These are phyloP conservation scores for Meandrusa payeni DNA, from an alignment of 2,888 invertebrate species.

Conservation along the genomic window DNA sequence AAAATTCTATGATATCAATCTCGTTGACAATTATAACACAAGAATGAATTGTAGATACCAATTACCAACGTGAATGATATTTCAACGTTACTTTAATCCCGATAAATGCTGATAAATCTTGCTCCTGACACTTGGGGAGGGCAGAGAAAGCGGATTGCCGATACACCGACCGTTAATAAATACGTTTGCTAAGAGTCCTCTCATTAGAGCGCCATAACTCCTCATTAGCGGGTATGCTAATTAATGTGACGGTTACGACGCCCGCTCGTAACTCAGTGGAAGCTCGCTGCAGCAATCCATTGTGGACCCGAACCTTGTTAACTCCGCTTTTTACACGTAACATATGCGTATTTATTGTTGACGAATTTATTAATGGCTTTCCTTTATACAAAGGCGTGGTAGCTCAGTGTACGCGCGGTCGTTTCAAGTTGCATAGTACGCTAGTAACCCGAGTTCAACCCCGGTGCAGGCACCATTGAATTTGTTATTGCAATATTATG, in stretches of 20 bases:
- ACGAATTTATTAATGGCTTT: not conserved
- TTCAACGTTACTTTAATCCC: constrained; percentile 1
- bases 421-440: no score
- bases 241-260: constrained; percentile 78
- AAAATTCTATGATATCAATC: no score
- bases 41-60: no score
- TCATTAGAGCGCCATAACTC: constrained; percentile 79
- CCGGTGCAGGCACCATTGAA: no score
- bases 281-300: constrained; percentile 24
- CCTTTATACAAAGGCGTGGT: no score
- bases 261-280: constrained; percentile 49
- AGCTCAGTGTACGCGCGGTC: no score
- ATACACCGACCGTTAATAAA: constrained; percentile 44
- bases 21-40: no score
- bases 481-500: no score
- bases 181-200: constrained; percentile 65
- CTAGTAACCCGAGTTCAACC: no score
- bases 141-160: constrained; percentile 26
- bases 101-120: constrained; percentile 21
- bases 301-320: constrained; percentile 29
- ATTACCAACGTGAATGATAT: no score
- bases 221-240: constrained; percentile 78
- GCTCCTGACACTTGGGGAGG: constrained; percentile 11
- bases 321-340: constrained; percentile 20
- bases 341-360: not conserved